Percentiles rank a stretch among this genome's conserved stretches.
phyloP scores from a whole-genome alignment of 1,140 invertebrate species.

The Eriocheir sinensis region DNA sequence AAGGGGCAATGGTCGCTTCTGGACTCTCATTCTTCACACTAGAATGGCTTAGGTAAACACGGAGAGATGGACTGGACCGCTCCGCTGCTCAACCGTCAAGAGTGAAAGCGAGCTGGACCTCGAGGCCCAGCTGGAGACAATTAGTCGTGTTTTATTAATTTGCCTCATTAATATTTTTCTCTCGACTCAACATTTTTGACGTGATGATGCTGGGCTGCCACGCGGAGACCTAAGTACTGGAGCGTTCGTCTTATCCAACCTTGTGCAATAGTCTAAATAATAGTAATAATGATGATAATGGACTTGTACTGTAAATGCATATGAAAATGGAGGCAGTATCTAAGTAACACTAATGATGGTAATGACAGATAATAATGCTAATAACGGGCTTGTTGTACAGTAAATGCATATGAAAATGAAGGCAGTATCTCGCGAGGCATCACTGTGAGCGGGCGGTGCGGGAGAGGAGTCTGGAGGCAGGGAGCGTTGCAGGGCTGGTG shows the following conservation, averaged over 20 bases:
- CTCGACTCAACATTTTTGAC: neutral
- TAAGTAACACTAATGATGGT: too few species aligned
- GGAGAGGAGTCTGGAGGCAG: neutral
- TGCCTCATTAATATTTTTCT: neutral
- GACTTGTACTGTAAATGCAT: neutral
- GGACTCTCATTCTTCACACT: neutral
- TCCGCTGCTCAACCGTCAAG: neutral
- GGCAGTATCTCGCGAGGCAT: neutral
- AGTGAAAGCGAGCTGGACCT: neutral
- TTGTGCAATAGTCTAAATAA: neutral
- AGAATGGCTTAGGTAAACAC: neutral
- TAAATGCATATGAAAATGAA: neutral
- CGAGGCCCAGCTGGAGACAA: neutral
- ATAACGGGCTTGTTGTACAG: too few species aligned
- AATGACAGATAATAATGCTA: too few species aligned
- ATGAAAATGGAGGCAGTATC: too few species aligned
- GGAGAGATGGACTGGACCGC: conserved; percentile 7
- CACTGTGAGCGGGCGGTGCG: neutral
- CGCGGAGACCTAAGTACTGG: neutral
- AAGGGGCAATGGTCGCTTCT: neutral
- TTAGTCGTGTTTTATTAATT: too few species aligned
- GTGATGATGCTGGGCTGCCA: neutral
- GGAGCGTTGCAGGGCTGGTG: neutral
- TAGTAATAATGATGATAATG: neutral
- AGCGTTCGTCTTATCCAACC: neutral